phyloP scores from a whole-genome alignment of 2,888 invertebrate species.

The Balanococcus diminutus region DNA sequence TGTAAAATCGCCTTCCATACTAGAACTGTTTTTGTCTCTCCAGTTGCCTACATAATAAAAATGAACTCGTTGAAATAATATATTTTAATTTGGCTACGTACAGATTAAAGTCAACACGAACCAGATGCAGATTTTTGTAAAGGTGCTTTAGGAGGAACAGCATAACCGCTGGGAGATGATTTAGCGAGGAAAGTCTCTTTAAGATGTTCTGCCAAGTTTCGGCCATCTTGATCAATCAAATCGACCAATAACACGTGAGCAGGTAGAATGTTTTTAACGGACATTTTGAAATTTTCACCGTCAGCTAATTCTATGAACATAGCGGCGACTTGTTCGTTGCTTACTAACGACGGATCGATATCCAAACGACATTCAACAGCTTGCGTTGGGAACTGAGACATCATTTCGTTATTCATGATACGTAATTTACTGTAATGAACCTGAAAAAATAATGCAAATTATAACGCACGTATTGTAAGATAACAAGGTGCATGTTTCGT shows the following conservation, averaged over 20 bases:
- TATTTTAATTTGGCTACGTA: background rate
- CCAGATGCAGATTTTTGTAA: background rate
- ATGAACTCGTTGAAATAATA: background rate
- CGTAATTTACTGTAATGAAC: conserved; percentile 66
- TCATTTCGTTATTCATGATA: conserved; percentile 69
- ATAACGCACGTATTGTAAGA: background rate
- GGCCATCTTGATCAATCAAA: conserved; percentile 4
- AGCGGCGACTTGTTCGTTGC: background rate
- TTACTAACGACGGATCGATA: conserved; percentile 60
- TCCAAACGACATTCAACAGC: conserved; percentile 79
- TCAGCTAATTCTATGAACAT: conserved; percentile 28
- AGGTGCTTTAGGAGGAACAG: background rate
- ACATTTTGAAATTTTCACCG: conserved; percentile 69
- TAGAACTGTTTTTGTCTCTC: conserved; percentile 21
- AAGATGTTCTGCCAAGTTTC: background rate
- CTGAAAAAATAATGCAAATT: conserved; percentile 48
- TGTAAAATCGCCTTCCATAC: conserved; percentile 32
- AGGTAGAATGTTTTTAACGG: conserved; percentile 66
- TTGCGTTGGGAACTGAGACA: conserved; percentile 71
- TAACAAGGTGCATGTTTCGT: background rate
- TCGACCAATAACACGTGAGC: conserved; percentile 63
- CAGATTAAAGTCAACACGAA: background rate
- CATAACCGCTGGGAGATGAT: background rate
- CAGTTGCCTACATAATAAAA: conserved; percentile 42
- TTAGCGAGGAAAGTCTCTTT: background rate